Percentiles rank a stretch among this genome's conserved stretches.
Conservation (phyloP, 2,113 vertebrate genomes). For the Anthoscopus minutus region DNA sequence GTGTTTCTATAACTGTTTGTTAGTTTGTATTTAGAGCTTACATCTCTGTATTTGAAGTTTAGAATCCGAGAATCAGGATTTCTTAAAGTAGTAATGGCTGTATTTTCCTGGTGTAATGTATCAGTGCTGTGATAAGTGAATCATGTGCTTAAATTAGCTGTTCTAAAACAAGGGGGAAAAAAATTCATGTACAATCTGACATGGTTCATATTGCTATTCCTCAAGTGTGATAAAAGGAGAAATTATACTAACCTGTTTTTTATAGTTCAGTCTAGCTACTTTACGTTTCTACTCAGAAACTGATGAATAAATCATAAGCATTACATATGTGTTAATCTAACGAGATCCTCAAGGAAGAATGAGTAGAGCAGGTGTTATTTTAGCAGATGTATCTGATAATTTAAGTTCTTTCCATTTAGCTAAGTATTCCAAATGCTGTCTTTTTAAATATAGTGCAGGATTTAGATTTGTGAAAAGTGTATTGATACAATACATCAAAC, state of each 20-base stretch:
- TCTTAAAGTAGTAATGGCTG: not conserved
- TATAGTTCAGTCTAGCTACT: conserved; percentile 43
- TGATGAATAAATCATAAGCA: conserved; percentile 45
- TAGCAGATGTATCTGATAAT: conserved; percentile 42
- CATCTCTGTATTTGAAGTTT: not conserved
- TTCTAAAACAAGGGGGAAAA: not conserved
- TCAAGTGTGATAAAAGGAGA: not conserved
- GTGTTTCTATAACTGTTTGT: not conserved
- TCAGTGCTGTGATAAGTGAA: not conserved
- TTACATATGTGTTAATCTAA: conserved; percentile 46
- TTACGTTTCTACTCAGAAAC: not conserved
- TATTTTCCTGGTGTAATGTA: not conserved
- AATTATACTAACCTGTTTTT: conserved; percentile 27
- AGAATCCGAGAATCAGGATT: not conserved
- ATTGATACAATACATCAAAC: not conserved
- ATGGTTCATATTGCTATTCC: not conserved
- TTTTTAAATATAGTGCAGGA: not conserved
- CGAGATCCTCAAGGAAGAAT: conserved; percentile 10
- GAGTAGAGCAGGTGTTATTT: conserved; percentile 51
- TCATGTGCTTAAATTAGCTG: not conserved
- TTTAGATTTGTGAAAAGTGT: not conserved
- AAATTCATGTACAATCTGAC: not conserved
- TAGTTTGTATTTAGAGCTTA: not conserved
- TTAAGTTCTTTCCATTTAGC: conserved; percentile 21
- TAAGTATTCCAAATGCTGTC: not conserved